Evolutionary conservation across 2,797 vertebrate genomes (phyloP), one percentile per base, ranked within the genome.

Genomic region (Podarcis lilfordi): DNA sequence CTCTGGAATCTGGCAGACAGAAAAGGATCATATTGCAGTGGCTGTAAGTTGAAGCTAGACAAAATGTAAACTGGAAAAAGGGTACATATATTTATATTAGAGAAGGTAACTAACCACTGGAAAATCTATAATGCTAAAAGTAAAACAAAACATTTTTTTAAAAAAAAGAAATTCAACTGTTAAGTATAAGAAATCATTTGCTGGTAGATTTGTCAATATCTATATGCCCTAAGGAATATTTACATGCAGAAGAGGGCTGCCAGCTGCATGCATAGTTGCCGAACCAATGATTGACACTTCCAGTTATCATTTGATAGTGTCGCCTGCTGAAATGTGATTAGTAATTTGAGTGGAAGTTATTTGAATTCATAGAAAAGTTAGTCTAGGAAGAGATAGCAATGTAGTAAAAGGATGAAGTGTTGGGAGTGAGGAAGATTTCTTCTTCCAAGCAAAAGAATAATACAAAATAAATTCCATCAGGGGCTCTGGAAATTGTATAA

Each of bases 281-380:
- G 71, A 85, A 9, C 40, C 27, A 29, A 17, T 55, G 59, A 68
- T 25, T 66, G 59, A 27, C 43, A 81, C 19, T 68, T 43, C 61
- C 45, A 37, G 19, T 83, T 93, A 74, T 88, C 83, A 92, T 89
- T 88, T 94, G 92, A 88, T 29, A 64, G 72, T 93, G 88, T 91
- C 80, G 86, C 86, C 74, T 87, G 81, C 72, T 88, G 79, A 59
- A 89, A 92, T 92, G 86, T 80, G 84, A 91, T 79, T 93, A 94
- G 82, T 85, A 88, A 91, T 90, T 92, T 90, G 90, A 80, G 89
- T 92, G 80, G 94, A 0, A 69, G 59, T 80, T 91, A 88, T 92
- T 95, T 93, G 93, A 5, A 72, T 94, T 55, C 88, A 89, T 86
- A 94, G 92, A 94, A 92, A 94, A 91, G 93, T 96, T 96, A 95